Base-by-base conservation (phyloP, 1,140 invertebrate genomes). In the Lerema accius region DNA sequence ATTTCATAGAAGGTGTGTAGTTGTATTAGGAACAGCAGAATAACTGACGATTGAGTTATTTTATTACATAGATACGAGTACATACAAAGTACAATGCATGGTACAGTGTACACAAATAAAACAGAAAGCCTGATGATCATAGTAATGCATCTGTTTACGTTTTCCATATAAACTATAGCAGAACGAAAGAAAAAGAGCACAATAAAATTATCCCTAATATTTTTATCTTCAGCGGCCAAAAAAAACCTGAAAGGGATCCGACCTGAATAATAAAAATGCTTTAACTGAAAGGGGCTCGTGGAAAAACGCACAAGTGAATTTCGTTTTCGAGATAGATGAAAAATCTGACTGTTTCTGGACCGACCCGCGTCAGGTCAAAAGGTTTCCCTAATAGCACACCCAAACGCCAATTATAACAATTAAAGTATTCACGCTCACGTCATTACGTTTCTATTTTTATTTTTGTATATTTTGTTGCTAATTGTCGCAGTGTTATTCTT, bases 381-480 rank as follows among this genome's bases (percentile, higher is more conserved):
- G 68, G 74, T 60, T 71, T 71, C 65, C 58, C 59, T 84, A 85
- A 87, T 82, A 75, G 79, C 74, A 67, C 67, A 68, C 76, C 80
- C 73, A 71, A 85, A 78, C 73, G 74, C 78, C 79, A 87, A 85
- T 86, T 84, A 86, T 73, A 81, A 69, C 82, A 86, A 87, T 87
- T 87, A 85, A 84, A 85, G 73, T 81, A 80, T 82, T 76, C 65
- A 82, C 70, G 69, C 63, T 19, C 46, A 61, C 49, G 32, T 17
- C 55, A 45, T 40, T 60, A 49, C 40, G 39, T 62, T 63, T 53
- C 40, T 58, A 23, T 61, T 64, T 66, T 64, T 60, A 64, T 45
- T 53, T 63, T 14, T 45, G 15, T 58, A 58, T 35, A 58, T 58
- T 58, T 58, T 13, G 42, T 37, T 17, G 13, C 7, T 7, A 32